Percentiles rank a stretch among this genome's conserved stretches.
Evolutionary conservation across 1,140 invertebrate species (phyloP).

Genomic region (Euwallacea fornicatus): DNA sequence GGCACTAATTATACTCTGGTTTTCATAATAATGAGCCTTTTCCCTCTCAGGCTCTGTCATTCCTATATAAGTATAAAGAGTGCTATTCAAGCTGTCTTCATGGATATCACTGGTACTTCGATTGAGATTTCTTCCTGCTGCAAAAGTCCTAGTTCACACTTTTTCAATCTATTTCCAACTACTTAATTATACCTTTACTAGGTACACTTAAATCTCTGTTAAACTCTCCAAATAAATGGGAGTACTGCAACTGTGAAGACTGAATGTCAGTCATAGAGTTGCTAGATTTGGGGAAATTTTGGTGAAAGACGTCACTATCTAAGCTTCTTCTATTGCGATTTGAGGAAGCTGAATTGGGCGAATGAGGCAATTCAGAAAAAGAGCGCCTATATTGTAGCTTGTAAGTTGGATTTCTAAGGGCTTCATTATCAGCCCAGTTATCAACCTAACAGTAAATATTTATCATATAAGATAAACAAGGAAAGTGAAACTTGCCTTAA

Average conservation of each 20-base stretch:
- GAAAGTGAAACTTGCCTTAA: conserved; percentile 55
- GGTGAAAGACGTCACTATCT: conserved; percentile 51
- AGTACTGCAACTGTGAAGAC: conserved; percentile 35
- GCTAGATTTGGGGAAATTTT: conserved; percentile 49
- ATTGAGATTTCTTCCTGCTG: conserved; percentile 42
- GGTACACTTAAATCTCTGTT: conserved; percentile 26
- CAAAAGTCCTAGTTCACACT: too few relatives aligned
- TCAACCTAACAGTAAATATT: conserved; percentile 50
- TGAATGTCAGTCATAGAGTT: conserved; percentile 53
- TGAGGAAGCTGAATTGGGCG: conserved; percentile 47
- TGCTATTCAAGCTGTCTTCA: conserved; percentile 37
- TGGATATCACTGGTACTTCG: conserved; percentile 48
- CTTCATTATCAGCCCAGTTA: conserved; percentile 56
- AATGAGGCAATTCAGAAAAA: conserved; percentile 62
- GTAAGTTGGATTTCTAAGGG: conserved; percentile 57
- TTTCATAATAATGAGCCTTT: conserved; percentile 49
- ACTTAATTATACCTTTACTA: not conserved
- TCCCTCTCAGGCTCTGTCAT: conserved; percentile 57
- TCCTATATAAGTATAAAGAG: conserved; percentile 63
- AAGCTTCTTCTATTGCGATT: conserved; percentile 57
- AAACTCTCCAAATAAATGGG: conserved; percentile 28
- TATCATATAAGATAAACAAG: conserved; percentile 56
- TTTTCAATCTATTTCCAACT: not conserved
- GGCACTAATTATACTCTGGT: conserved; percentile 50
- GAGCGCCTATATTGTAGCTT: conserved; percentile 63